phyloP scores from a whole-genome alignment of 2,113 vertebrate genomes.

The Pantherophis guttatus region DNA sequence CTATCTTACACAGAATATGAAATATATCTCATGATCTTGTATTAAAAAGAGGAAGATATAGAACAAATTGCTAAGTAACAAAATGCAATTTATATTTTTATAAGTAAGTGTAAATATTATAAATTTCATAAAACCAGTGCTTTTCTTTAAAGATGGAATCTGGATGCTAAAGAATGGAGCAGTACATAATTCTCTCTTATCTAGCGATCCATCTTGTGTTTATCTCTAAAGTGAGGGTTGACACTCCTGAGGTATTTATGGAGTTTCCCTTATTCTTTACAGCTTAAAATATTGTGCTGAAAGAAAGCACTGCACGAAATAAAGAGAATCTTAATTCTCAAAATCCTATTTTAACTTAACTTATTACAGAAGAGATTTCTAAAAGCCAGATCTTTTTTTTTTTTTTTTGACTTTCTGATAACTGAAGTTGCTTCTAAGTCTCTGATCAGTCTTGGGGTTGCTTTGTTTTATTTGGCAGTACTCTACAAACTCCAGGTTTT shows the following conservation, averaged over 20 bases:
- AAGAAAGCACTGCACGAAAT: slow-evolving; percentile 34
- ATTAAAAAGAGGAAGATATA: not conserved
- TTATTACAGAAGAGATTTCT: too few relatives aligned
- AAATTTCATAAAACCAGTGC: not conserved
- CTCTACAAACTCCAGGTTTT: not conserved
- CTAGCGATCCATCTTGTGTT: not conserved
- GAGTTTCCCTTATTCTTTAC: not conserved
- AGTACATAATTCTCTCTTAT: not conserved
- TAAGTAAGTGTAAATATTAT: not conserved
- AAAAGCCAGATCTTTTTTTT: not conserved
- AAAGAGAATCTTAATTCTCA: not conserved
- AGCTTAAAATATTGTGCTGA: slow-evolving; percentile 16
- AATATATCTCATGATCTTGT: not conserved
- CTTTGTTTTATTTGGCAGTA: not conserved
- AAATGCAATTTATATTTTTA: not conserved
- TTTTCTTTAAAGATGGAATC: not conserved
- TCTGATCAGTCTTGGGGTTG: not conserved
- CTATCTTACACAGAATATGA: not conserved
- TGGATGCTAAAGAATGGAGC: not conserved
- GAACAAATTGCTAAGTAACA: not conserved
- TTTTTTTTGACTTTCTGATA: not conserved
- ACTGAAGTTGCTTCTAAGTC: not conserved
- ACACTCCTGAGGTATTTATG: not conserved
- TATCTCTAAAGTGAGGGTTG: not conserved
- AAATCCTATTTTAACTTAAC: not conserved